Base-by-base conservation (phyloP, 2,797 vertebrate species). In the Acestrorhynchus altus region DNA sequence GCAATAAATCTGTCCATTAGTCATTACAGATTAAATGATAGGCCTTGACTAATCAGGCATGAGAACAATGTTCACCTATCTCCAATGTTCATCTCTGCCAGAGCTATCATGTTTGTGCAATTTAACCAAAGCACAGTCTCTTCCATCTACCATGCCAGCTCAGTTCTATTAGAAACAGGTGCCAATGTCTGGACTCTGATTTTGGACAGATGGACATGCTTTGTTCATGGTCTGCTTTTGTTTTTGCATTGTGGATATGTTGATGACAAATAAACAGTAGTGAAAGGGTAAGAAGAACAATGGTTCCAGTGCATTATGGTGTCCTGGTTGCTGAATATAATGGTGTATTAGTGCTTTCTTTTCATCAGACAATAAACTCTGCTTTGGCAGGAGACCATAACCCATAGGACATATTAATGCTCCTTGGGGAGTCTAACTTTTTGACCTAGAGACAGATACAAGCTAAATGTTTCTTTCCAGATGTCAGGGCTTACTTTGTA, bases 141-240 rank as follows among this genome's bases (percentile, higher is more conserved):
- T 83, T 80, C 63, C 78, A 75, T 47, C 74, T 59, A 61, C 68
- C 42, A 28, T 77, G 77, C 54, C 66, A 77, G 71, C 68, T 78
- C 73, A 70, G 28, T 59, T 18, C 64, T 72, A 84, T 84, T 72
- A 74, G 67, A 77, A 80, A 82, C 77, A 84, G 39, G 61, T 80
- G 80, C 46, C 51, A 66, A 10, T 65, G 70, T 59, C 69, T 79
- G 47, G 54, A 40, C 31, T 74, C 69, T 76, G n/a, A 8, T 22
- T 28, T 15, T 57, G 54, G 11, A 57, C 4, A 12, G 54, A 3
- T 65, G 77, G 59, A 76, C 60, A 40, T 60, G 51, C 77, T 80
- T 10, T 57, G 54, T 80, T 71, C 61, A 68, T 74, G 66, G 51
- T 47, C 63, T 74, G 40, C 56, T n/a, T 35, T 52, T 67, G 54